Conservation (phyloP, 2,888 invertebrate genomes). For the Morpho achilles region DNA sequence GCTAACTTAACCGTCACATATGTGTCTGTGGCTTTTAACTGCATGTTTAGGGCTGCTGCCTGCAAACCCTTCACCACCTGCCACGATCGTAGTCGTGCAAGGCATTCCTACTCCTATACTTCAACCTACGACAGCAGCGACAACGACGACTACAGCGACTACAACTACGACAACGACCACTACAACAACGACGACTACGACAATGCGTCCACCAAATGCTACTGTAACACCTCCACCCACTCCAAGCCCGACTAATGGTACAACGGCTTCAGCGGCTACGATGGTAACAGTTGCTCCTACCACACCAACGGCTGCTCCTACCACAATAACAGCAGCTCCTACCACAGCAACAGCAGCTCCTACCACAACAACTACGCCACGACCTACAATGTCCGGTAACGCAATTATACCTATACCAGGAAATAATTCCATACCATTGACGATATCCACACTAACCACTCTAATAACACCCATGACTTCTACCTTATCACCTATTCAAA, state of each 20-base stretch:
- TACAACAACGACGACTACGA: slow-evolving; percentile 18
- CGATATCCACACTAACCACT: slow-evolving; percentile 32
- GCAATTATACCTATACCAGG: slow-evolving; percentile 21
- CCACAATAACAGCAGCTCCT: neutral
- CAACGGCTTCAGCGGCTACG: slow-evolving; percentile 30
- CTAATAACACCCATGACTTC: slow-evolving; percentile 31
- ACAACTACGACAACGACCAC: slow-evolving; percentile 26
- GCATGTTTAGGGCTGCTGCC: slow-evolving; percentile 69
- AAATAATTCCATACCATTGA: slow-evolving; percentile 25
- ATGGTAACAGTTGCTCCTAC: slow-evolving; percentile 24
- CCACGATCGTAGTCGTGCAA: slow-evolving; percentile 48
- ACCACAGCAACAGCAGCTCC: slow-evolving; percentile 2
- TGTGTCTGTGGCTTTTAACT: slow-evolving; percentile 74
- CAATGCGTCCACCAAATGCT: slow-evolving; percentile 27
- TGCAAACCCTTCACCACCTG: slow-evolving; percentile 45
- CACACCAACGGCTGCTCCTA: neutral
- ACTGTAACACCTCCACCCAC: slow-evolving; percentile 26
- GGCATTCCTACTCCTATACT: slow-evolving; percentile 64
- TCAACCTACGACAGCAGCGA: slow-evolving; percentile 51
- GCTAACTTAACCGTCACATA: slow-evolving; percentile 28
- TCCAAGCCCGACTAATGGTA: slow-evolving; percentile 26
- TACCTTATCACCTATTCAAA: slow-evolving; percentile 22
- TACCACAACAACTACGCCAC: neutral
- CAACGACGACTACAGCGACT: slow-evolving; percentile 34
- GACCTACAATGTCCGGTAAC: slow-evolving; percentile 30